Percentiles rank a stretch among this genome's conserved stretches.
Evolutionary conservation across 2,888 invertebrate species (phyloP).

Genomic region (Epinotia ramella): DNA sequence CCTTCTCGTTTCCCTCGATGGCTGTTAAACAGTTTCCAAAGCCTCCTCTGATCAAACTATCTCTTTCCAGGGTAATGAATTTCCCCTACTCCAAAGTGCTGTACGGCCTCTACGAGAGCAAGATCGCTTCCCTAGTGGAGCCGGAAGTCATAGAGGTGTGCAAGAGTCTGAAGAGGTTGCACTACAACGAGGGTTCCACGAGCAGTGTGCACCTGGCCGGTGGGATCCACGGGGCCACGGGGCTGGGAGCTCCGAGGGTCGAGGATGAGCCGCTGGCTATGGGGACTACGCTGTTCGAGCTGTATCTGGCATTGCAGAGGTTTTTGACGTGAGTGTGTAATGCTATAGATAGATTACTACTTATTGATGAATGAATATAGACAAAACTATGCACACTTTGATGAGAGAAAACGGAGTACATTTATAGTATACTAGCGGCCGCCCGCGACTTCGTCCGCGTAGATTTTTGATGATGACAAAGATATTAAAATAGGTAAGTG

Average conservation of each 20-base stretch:
- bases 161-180: constrained; percentile 88
- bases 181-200: constrained; percentile 80
- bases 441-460: no score
- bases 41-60: constrained; percentile 17
- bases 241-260: constrained; percentile 74
- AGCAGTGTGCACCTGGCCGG: constrained; percentile 78
- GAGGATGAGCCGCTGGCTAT: constrained; percentile 89
- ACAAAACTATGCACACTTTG: no score
- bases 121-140: constrained; percentile 89
- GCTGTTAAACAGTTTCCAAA: not conserved
- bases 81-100: constrained; percentile 90
- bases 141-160: constrained; percentile 90
- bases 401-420: no score
- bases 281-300: constrained; percentile 95
- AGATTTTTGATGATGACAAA: no score
- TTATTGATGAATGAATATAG: no score
- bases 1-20: no score
- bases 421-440: no score
- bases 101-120: constrained; percentile 89
- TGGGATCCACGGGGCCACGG: constrained; percentile 82
- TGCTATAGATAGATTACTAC: not conserved
- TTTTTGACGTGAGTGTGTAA: constrained; percentile 87
- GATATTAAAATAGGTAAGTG: no score
- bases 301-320: constrained; percentile 95
- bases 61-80: constrained; percentile 86